These are phyloP conservation scores for Rhinophrynus dorsalis DNA, from an alignment of 2,797 vertebrate species.

Conservation along the genomic window DNA sequence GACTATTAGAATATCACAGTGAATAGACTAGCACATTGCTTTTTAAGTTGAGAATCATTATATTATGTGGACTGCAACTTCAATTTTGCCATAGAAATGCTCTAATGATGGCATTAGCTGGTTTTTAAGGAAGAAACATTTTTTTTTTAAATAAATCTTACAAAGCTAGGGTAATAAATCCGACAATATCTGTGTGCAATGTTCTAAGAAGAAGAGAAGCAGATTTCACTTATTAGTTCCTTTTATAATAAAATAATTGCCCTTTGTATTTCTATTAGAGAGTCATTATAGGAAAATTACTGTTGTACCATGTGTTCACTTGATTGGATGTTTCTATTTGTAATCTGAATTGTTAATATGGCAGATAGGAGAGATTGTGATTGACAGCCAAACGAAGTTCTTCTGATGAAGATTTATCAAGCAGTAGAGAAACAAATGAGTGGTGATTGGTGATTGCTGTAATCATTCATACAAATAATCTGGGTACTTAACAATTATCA, in stretches of 20 bases:
- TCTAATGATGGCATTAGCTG: background rate
- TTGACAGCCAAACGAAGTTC: no score
- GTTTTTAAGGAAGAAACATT: background rate
- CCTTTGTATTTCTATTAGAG: background rate
- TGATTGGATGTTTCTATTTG: no score
- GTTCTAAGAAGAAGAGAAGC: background rate
- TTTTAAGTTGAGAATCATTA: background rate
- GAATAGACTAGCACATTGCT: conserved; percentile 1
- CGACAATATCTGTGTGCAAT: background rate
- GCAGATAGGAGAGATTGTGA: no score
- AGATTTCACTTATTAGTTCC: background rate
- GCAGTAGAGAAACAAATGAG: no score
- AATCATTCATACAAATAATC: no score
- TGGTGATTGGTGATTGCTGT: no score
- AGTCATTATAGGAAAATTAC: no score
- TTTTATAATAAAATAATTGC: background rate
- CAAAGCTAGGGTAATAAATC: background rate
- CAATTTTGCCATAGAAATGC: background rate
- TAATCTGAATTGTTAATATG: no score
- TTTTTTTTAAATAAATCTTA: background rate
- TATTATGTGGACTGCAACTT: background rate
- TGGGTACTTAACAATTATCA: no score
- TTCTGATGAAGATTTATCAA: no score
- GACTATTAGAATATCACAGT: background rate
- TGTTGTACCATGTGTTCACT: no score